phyloP scores from a whole-genome alignment of 1,140 invertebrate genomes.

The Eriosoma lanigerum region DNA sequence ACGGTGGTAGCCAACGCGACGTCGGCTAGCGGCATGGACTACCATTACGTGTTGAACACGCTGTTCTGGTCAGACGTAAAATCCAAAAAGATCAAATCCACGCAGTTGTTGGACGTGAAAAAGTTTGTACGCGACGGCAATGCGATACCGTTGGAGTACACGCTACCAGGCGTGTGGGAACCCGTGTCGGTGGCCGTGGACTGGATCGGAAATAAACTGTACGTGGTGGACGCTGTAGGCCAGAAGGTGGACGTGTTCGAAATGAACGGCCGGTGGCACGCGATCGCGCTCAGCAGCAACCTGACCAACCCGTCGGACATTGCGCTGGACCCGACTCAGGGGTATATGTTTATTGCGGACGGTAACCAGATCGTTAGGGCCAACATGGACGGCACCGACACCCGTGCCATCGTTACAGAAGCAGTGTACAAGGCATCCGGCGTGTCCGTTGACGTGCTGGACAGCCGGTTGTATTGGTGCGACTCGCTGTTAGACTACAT shows the following conservation, averaged over 20 bases:
- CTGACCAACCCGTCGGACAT: constrained; percentile 88
- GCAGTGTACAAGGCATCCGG: constrained; percentile 88
- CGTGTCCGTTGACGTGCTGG: constrained; percentile 82
- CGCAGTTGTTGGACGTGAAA: constrained; percentile 57
- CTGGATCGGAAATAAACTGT: constrained; percentile 94
- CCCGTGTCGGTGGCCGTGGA: constrained; percentile 92
- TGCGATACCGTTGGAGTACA: constrained; percentile 61
- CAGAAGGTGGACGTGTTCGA: constrained; percentile 94
- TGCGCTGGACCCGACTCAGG: constrained; percentile 84
- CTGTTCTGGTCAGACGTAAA: constrained; percentile 92
- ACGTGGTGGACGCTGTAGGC: constrained; percentile 88
- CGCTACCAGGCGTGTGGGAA: constrained; percentile 78
- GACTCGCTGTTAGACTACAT: constrained; percentile 96
- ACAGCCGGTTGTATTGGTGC: constrained; percentile 91
- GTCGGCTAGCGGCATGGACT: constrained; percentile 86
- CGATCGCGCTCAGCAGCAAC: constrained; percentile 88
- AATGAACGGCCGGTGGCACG: constrained; percentile 77
- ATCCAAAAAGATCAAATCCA: constrained; percentile 68
- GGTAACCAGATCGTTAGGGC: constrained; percentile 83
- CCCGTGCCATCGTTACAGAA: constrained; percentile 81
- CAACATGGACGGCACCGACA: constrained; percentile 87
- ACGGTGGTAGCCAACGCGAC: constrained; percentile 73
- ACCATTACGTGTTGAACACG: constrained; percentile 77
- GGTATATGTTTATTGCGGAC: constrained; percentile 93
- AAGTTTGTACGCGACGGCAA: constrained; percentile 56